phyloP scores from a whole-genome alignment of 2,888 invertebrate genomes.

The Volucella inanis region DNA sequence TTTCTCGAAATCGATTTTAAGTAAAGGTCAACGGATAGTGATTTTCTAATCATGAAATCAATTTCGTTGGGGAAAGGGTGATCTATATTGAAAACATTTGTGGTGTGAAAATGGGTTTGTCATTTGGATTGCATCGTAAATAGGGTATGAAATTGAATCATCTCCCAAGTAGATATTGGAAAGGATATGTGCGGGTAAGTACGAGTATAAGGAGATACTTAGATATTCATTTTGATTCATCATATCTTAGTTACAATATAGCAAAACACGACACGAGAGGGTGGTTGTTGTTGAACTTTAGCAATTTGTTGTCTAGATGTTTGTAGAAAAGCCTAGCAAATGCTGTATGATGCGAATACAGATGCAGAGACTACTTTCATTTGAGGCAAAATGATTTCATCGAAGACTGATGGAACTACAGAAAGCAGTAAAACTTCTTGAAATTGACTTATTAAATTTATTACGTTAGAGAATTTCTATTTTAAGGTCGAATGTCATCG shows the following conservation, averaged over 20 bases:
- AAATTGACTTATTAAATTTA: background rate
- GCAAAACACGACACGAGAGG: background rate
- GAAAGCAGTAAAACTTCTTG: background rate
- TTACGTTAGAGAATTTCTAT: slow-evolving; percentile 1
- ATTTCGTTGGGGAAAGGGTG: slow-evolving; percentile 19
- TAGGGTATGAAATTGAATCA: too few relatives aligned
- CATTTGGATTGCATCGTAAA: background rate
- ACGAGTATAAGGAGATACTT: too few relatives aligned
- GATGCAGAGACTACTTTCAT: slow-evolving; percentile 7
- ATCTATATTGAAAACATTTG: background rate
- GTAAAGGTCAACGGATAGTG: slow-evolving; percentile 11
- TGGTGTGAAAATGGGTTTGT: background rate
- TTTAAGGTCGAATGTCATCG: background rate
- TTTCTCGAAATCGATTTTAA: background rate
- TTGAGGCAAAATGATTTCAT: background rate
- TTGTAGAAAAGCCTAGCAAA: background rate
- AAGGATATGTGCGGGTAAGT: too few relatives aligned
- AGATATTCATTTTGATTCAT: slow-evolving; percentile 1
- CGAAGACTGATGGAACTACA: background rate
- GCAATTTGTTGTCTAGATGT: slow-evolving; percentile 4
- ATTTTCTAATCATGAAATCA: slow-evolving; percentile 6
- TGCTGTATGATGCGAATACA: slow-evolving; percentile 6
- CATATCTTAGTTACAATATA: background rate
- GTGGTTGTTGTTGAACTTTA: slow-evolving; percentile 27
- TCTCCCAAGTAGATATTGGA: too few relatives aligned